Conservation (phyloP, 2,797 vertebrate genomes). For the Hyperoplus immaculatus region DNA sequence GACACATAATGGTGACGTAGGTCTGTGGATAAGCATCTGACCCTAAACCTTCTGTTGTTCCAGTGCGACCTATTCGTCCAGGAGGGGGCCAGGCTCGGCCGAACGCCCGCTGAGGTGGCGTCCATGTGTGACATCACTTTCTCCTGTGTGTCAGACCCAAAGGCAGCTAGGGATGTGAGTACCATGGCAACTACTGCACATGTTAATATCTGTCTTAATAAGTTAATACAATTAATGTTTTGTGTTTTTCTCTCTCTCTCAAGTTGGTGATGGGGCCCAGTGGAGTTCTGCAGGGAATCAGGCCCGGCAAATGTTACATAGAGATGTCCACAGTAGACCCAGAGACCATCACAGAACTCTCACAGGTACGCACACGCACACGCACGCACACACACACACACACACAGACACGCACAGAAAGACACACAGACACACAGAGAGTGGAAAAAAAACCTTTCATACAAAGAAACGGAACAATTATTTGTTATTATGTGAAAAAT, state of each 20-base stretch:
- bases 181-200: neutral
- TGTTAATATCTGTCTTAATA: neutral
- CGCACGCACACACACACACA: neutral
- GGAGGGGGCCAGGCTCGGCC: constrained; percentile 96
- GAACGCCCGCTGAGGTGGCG: constrained; percentile 97
- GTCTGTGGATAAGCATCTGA: too few relatives aligned
- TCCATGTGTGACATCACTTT: constrained; percentile 99
- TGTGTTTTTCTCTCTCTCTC: constrained; percentile 29
- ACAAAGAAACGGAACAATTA: too few relatives aligned
- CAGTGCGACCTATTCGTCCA: constrained; percentile 99
- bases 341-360: constrained; percentile 95
- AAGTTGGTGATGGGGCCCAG: constrained; percentile 98
- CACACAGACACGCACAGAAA: neutral
- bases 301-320: constrained; percentile 97
- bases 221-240: too few relatives aligned
- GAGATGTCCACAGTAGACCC: constrained; percentile 99
- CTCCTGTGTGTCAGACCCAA: constrained; percentile 98
- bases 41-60: constrained; percentile 1
- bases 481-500: too few relatives aligned
- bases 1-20: neutral
- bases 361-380: constrained; percentile 88
- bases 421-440: neutral
- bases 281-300: constrained; percentile 97
- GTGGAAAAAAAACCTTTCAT: too few relatives aligned
- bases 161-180: constrained; percentile 98